Conservation (phyloP, 2,888 invertebrate genomes). For the Alloplasta piceator region DNA sequence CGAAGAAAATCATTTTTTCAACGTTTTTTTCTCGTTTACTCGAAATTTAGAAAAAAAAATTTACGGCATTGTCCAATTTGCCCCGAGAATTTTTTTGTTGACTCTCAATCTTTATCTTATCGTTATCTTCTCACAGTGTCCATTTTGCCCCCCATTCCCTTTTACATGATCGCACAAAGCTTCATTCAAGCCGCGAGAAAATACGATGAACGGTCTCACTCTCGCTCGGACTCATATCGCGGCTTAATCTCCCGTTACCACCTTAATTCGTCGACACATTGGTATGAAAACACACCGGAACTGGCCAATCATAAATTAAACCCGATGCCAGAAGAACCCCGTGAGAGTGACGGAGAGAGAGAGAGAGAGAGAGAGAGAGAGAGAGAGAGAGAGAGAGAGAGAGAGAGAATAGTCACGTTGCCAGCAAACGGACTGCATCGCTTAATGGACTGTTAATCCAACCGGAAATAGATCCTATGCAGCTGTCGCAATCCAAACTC, state of each 20-base stretch:
- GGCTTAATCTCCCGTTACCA: constrained; percentile 46
- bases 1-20: too few relatives aligned
- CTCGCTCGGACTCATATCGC: constrained; percentile 7
- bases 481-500: constrained; percentile 32
- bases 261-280: constrained; percentile 58
- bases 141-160: neutral
- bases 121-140: too few relatives aligned
- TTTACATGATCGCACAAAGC: neutral
- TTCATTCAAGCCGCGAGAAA: constrained; percentile 44
- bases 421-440: constrained; percentile 42
- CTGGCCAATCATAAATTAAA: constrained; percentile 63
- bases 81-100: too few relatives aligned
- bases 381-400: constrained; percentile 21
- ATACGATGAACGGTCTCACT: neutral
- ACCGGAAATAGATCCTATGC: constrained; percentile 62
- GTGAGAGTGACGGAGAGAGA: neutral
- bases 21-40: too few relatives aligned
- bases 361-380: constrained; percentile 1
- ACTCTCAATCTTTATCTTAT: too few relatives aligned
- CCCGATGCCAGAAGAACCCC: constrained; percentile 23
- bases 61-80: too few relatives aligned
- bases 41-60: too few relatives aligned
- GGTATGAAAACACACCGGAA: constrained; percentile 58
- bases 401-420: constrained; percentile 18
- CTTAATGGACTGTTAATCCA: constrained; percentile 63